Conservation (phyloP, 1,140 invertebrate genomes). For the Dolichoris vasculosae region DNA sequence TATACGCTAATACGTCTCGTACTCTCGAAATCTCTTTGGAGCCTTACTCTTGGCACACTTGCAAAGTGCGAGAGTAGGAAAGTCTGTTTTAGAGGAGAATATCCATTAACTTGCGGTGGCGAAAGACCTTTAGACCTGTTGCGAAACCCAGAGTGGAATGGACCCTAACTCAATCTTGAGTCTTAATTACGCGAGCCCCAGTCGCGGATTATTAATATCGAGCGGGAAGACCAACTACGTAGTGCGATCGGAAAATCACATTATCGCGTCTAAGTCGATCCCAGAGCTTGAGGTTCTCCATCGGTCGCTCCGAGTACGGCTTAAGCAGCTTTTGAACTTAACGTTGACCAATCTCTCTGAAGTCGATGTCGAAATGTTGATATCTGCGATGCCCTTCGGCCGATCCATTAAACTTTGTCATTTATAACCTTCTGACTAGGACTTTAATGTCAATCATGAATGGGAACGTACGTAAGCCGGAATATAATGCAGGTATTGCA, state of each 20-base stretch:
- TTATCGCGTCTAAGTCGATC: conserved; percentile 44
- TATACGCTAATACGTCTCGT: neutral
- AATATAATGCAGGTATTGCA: conserved; percentile 15
- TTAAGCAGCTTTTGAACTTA: conserved; percentile 45
- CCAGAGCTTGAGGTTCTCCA: neutral
- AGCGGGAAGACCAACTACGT: neutral
- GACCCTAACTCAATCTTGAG: conserved; percentile 43
- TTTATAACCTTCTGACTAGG: conserved; percentile 18
- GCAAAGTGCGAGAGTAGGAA: neutral
- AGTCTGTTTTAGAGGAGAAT: conserved; percentile 16
- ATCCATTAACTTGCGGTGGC: conserved; percentile 32
- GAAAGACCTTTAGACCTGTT: conserved; percentile 35
- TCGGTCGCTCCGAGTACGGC: neutral
- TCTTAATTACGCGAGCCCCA: conserved; percentile 41
- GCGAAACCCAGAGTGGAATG: conserved; percentile 19
- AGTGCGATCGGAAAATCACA: conserved; percentile 39
- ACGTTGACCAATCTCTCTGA: conserved; percentile 8
- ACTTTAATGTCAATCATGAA: conserved; percentile 36
- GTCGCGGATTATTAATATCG: conserved; percentile 49
- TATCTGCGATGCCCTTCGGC: neutral
- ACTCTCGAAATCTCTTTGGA: neutral
- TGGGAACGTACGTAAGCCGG: neutral
- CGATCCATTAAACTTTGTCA: conserved; percentile 48
- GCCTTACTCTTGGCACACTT: neutral
- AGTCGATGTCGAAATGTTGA: neutral